Percentiles rank a stretch among this genome's conserved stretches.
Conservation (phyloP, 2,797 vertebrate genomes). For the Picus viridis region DNA sequence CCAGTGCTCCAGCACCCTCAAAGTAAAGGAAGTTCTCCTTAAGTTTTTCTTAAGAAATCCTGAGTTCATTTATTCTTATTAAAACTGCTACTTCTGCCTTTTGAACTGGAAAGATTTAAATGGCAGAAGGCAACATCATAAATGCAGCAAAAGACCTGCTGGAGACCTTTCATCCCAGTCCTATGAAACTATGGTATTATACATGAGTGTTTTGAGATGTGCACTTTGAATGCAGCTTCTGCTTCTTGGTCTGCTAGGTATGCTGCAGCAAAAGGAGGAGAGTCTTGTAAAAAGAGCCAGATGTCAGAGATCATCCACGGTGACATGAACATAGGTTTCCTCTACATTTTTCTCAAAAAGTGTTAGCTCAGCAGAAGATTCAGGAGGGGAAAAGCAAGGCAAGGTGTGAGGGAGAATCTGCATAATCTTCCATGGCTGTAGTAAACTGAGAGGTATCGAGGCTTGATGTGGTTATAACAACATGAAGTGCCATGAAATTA, state of each 20-base stretch:
- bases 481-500: constrained; percentile 6
- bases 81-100: not conserved
- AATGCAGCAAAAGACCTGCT: not conserved
- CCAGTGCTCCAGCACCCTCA: no score
- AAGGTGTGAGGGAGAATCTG: not conserved
- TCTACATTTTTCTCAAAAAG: not conserved
- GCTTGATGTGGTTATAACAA: not conserved
- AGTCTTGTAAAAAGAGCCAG: accelerated
- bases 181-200: not conserved
- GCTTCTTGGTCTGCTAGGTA: not conserved
- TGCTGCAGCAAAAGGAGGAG: not conserved
- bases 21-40: no score
- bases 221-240: not conserved
- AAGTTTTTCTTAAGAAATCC: not conserved
- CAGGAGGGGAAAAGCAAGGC: not conserved
- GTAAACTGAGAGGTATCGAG: not conserved
- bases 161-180: not conserved
- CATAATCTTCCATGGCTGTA: not conserved
- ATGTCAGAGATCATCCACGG: not conserved
- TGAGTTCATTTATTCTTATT: not conserved
- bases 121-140: not conserved
- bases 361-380: not conserved
- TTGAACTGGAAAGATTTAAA: not conserved
- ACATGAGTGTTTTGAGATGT: not conserved
- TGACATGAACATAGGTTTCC: not conserved